phyloP scores from a whole-genome alignment of 2,113 vertebrate species.

The Meles meles region DNA sequence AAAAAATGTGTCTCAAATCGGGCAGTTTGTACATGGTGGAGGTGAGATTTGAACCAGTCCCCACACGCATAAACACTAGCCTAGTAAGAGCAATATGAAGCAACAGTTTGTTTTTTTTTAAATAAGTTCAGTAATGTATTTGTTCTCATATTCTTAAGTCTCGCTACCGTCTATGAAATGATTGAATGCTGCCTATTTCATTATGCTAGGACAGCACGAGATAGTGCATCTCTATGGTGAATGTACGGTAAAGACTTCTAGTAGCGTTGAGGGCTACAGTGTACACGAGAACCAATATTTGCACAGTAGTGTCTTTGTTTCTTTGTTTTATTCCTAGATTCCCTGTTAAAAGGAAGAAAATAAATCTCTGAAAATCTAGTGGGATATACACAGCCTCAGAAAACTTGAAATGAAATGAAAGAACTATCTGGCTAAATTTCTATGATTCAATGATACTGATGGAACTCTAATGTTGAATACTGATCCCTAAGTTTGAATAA shows the following conservation, averaged over 20 bases:
- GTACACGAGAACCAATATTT: neutral
- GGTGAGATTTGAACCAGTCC: neutral
- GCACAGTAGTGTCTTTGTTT: neutral
- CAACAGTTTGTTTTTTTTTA: neutral
- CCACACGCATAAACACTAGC: neutral
- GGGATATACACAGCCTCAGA: neutral
- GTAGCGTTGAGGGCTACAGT: neutral
- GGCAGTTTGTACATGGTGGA: neutral
- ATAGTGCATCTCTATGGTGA: neutral
- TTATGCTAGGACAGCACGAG: neutral
- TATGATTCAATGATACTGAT: neutral
- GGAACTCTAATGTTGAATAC: neutral
- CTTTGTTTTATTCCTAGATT: neutral
- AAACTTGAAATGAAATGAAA: neutral
- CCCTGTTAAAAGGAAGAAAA: neutral
- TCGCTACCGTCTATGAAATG: neutral
- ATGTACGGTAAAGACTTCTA: neutral
- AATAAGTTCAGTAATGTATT: neutral
- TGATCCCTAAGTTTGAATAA: neutral
- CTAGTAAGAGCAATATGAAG: neutral
- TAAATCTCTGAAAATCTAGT: neutral
- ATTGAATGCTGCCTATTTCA: neutral
- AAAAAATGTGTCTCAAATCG: neutral
- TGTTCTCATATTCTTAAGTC: neutral
- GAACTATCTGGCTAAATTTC: neutral